phyloP scores from a whole-genome alignment of 2,797 vertebrate species.

The Mormyrus hasselquistii region DNA sequence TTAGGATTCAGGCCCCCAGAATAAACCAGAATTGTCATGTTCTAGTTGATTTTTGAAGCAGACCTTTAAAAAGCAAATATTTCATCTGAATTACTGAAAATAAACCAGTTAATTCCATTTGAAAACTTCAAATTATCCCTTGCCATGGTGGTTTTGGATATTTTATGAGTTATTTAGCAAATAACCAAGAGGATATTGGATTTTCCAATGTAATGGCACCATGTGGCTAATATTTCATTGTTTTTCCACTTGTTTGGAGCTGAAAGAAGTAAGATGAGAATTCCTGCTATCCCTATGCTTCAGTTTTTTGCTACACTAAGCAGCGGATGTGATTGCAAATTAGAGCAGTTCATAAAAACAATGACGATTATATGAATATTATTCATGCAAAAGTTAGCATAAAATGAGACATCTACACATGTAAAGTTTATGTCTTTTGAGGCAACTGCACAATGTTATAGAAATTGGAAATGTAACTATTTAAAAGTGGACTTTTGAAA shows the following conservation, averaged over 20 bases:
- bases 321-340: constrained; percentile 34
- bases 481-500: neutral
- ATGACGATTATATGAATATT: neutral
- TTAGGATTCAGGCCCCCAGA: neutral
- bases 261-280: constrained; percentile 15
- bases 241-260: constrained; percentile 43
- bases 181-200: constrained; percentile 60
- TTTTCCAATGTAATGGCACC: constrained; percentile 54
- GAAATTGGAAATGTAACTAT: neutral
- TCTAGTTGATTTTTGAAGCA: neutral
- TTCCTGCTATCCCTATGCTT: constrained; percentile 40
- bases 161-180: constrained; percentile 44
- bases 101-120: neutral
- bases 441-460: neutral
- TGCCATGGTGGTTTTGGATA: neutral
- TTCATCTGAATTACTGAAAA: constrained; percentile 6
- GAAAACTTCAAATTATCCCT: constrained; percentile 10
- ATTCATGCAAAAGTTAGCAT: neutral
- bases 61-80: constrained; percentile 9
- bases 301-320: constrained; percentile 48
- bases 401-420: neutral
- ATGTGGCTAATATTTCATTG: constrained; percentile 57
- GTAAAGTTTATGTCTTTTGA: neutral
- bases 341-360: neutral
- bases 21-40: neutral